Percentiles rank a stretch among this genome's conserved stretches.
Conservation (phyloP, 2,888 invertebrate genomes). For the Morinoia aosen region DNA sequence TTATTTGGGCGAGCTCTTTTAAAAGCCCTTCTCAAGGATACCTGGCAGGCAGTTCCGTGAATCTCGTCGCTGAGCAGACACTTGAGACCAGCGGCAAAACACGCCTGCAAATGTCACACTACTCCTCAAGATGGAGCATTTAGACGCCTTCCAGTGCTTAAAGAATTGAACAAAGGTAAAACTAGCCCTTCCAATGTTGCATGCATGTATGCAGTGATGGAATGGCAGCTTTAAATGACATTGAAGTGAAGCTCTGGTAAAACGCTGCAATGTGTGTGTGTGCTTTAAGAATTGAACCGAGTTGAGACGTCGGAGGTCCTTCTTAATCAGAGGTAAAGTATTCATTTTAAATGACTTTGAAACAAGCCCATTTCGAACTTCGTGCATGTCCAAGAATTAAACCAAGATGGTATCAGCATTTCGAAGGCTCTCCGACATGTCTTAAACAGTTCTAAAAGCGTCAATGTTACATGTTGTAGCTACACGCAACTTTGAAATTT, state of each 20-base stretch:
- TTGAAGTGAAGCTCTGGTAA: not conserved
- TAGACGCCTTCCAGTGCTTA: not conserved
- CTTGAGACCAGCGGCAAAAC: not conserved
- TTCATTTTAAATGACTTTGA: not conserved
- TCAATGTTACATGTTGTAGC: not conserved
- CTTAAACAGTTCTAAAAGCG: not conserved
- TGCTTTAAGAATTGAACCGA: not conserved
- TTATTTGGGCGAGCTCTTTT: conserved; percentile 42
- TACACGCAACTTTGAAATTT: not conserved
- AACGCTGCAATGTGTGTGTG: not conserved
- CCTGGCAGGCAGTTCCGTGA: conserved; percentile 18
- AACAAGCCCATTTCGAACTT: not conserved
- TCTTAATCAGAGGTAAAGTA: not conserved
- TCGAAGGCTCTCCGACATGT: not conserved
- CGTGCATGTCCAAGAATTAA: not conserved
- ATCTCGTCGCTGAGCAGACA: conserved; percentile 9
- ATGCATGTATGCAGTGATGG: not conserved
- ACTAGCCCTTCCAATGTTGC: not conserved
- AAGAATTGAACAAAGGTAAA: conserved; percentile 10
- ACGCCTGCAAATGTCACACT: conserved; percentile 15
- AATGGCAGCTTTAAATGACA: not conserved
- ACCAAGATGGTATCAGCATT: not conserved
- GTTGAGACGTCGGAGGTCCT: not conserved
- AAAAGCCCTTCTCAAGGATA: conserved; percentile 33
- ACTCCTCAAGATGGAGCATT: not conserved